A percentile compares a stretch with the other conserved stretches of the same genome.
phyloP scores from a whole-genome alignment of 2,888 invertebrate species.

The Heliconius charithonia region DNA sequence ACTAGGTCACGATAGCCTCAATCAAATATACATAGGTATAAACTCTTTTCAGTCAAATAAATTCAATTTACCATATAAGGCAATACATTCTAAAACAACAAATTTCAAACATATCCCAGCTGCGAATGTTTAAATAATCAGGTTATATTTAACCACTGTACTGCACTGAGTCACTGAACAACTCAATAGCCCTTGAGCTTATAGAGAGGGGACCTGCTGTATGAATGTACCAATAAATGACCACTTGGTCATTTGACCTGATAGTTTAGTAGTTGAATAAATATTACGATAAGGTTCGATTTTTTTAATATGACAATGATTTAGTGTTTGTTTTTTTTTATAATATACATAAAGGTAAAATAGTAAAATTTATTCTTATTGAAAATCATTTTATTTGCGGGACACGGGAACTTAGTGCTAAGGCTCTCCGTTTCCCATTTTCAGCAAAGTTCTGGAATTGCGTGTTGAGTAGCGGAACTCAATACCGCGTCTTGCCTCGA shows the following conservation, averaged over 20 bases:
- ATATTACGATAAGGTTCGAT: background rate
- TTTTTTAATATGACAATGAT: background rate
- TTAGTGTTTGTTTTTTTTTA: background rate
- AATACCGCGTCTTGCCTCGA: no score
- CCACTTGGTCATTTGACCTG: background rate
- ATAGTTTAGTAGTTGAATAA: background rate
- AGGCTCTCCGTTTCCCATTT: no score
- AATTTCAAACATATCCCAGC: background rate
- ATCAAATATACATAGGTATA: no score
- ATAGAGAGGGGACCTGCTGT: background rate
- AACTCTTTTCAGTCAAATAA: background rate
- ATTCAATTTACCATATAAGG: background rate
- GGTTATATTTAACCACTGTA: conserved; percentile 17
- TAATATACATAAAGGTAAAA: background rate
- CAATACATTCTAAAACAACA: background rate
- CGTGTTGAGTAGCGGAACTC: no score
- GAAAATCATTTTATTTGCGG: background rate
- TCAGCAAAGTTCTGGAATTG: no score
- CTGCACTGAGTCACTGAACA: conserved; percentile 6
- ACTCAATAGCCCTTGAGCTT: conserved; percentile 22
- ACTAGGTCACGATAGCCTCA: no score
- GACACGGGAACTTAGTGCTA: no score
- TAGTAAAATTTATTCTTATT: background rate
- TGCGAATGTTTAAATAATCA: background rate
- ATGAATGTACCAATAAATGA: conserved; percentile 11